Evolutionary conservation across 2,113 vertebrate genomes (phyloP), one percentile per base, ranked within the genome.

Genomic region (Martes martes): DNA sequence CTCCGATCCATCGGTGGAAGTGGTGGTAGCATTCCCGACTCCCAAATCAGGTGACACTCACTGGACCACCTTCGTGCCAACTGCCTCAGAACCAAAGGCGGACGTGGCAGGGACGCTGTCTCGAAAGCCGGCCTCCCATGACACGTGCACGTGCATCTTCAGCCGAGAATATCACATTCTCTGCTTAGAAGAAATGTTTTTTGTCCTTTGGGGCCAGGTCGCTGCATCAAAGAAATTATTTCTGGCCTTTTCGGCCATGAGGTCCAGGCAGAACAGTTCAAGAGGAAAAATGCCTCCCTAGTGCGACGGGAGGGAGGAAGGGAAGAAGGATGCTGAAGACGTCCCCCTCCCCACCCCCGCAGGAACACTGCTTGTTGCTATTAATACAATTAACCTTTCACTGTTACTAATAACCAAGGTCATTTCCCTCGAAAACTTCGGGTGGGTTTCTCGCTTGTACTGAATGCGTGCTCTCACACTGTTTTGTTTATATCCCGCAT

Each of bases 361-460:
- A 91, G 85, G 78, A 91, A 31, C 24, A 8, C 11, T 26, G 36
- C 81, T 92, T 93, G 69, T 45, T 91, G 13, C 88, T 96, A 94
- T 94, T 96, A 97, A 95, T 89, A 71, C 33, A 93, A 97, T 93
- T 98, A 96, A 95, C 94, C 94, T 97, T 97, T 93, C 28, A 23
- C 85, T 93, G 92, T 83, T 91, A 76, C 69, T 95, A 96, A 97
- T 89, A 94, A 69, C 63, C 52, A 91, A 96, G 96, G 92, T 95
- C 90, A 93, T 74, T 95, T 94, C 83, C 71, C 92, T 94, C 73
- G 79, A 94, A 97, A 69, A 94, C 69, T n/a, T 76, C 50, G 55
- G 65, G 65, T 50, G 0, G 0, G 84, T 67, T 92, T 85, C 87
- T 91, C 73, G 28, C 74, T 92, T 78, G 96, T 59, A 93, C 88